phyloP scores from a whole-genome alignment of 2,888 invertebrate genomes.

The Volucella zonaria region DNA sequence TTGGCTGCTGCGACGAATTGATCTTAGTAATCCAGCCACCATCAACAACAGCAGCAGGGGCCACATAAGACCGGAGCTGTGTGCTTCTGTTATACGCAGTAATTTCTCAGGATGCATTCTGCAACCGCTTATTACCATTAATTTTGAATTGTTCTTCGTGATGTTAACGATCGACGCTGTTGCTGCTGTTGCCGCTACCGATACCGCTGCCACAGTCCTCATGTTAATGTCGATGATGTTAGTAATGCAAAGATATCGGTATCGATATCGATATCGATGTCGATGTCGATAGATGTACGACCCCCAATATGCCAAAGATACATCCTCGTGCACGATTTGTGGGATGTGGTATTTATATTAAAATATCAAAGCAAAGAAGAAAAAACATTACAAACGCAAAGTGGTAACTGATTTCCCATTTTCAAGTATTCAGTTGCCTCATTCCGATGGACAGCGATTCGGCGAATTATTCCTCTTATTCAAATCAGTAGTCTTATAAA shows the following conservation, averaged over 20 bases:
- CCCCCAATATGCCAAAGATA: slow-evolving; percentile 61
- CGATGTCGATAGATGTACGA: slow-evolving; percentile 69
- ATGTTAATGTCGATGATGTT: slow-evolving; percentile 42
- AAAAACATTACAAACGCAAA: slow-evolving; percentile 62
- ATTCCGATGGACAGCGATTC: slow-evolving; percentile 36
- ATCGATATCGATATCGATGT: not conserved
- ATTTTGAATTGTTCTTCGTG: slow-evolving; percentile 82
- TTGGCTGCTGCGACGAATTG: slow-evolving; percentile 65
- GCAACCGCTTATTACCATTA: slow-evolving; percentile 82
- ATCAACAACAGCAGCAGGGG: slow-evolving; percentile 33
- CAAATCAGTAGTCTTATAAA: slow-evolving; percentile 75
- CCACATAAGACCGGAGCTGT: slow-evolving; percentile 59
- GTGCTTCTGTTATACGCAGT: slow-evolving; percentile 83
- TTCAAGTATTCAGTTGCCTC: slow-evolving; percentile 33
- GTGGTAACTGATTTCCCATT: slow-evolving; percentile 65
- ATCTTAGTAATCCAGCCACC: slow-evolving; percentile 63
- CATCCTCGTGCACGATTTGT: slow-evolving; percentile 65
- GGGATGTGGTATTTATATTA: slow-evolving; percentile 62
- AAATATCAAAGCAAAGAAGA: slow-evolving; percentile 31
- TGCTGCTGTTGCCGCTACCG: slow-evolving; percentile 17
- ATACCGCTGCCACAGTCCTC: slow-evolving; percentile 35
- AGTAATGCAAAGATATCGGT: no score
- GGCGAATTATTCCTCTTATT: slow-evolving; percentile 71
- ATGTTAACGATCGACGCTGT: slow-evolving; percentile 81
- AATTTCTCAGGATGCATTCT: slow-evolving; percentile 80